These are phyloP conservation scores for Nyctibius bracteatus DNA, from an alignment of 2,113 vertebrate genomes.

Conservation along the genomic window DNA sequence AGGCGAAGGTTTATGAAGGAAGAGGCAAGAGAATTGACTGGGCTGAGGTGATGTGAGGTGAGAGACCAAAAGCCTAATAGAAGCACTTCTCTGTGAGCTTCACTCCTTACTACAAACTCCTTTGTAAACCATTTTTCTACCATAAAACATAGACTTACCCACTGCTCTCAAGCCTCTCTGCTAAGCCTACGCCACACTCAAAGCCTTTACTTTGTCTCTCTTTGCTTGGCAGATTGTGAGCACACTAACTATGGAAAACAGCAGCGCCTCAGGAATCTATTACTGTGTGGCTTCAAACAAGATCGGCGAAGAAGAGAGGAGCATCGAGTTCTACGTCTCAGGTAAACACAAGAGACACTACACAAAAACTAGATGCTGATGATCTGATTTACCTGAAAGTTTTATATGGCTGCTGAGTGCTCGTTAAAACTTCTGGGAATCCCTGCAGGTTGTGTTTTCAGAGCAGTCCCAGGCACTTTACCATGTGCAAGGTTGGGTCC, in stretches of 20 bases:
- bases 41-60: not conserved
- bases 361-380: not conserved
- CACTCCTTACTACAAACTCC: not conserved
- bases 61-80: not conserved
- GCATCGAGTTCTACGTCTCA: conserved; percentile 77
- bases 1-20: not conserved
- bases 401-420: accelerated
- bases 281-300: conserved; percentile 78
- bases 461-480: not conserved
- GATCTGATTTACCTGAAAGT: accelerated
- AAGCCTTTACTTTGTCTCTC: not conserved
- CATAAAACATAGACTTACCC: not conserved
- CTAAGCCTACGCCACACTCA: not conserved
- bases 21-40: not conserved
- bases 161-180: not conserved
- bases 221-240: conserved; percentile 74
- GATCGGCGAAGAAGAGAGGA: conserved; percentile 51
- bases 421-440: accelerated
- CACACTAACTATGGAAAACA: conserved; percentile 70
- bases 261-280: conserved; percentile 76
- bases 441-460: not conserved
- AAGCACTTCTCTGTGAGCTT: not conserved
- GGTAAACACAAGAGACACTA: conserved; percentile 63
- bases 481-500: not conserved
- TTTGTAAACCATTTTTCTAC: not conserved